These are phyloP conservation scores for Hydropsyche tenuis DNA, from an alignment of 1,140 invertebrate genomes.

Conservation along the genomic window DNA sequence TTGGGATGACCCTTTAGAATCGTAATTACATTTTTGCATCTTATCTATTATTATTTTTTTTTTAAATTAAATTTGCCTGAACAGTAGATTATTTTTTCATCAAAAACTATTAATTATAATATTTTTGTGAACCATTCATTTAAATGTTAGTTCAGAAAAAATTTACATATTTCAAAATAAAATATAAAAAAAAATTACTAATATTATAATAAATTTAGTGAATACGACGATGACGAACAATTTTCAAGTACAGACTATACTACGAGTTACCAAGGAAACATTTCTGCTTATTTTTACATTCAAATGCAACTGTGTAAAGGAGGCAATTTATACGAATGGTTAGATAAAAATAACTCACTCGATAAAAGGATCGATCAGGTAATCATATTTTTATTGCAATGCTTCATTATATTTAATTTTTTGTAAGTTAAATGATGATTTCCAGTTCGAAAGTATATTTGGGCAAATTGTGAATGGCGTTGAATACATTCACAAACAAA, in stretches of 20 bases:
- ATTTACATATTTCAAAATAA: no score
- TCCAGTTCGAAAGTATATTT: neutral
- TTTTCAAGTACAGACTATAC: no score
- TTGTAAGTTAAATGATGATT: neutral
- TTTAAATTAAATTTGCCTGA: no score
- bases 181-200: no score
- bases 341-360: neutral
- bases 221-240: neutral
- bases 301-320: slow-evolving; percentile 12
- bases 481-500: neutral
- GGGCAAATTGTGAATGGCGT: slow-evolving; percentile 1
- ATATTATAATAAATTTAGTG: neutral
- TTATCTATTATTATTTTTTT: neutral
- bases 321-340: neutral
- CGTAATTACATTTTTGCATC: neutral
- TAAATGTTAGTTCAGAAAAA: no score
- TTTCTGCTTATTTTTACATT: no score
- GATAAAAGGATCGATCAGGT: neutral
- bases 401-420: neutral
- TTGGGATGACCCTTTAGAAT: slow-evolving; percentile 17
- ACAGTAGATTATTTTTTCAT: no score
- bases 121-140: no score
- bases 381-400: neutral
- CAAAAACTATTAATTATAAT: no score
- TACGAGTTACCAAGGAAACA: slow-evolving; percentile 12